A percentile compares a stretch with the other conserved stretches of the same genome.
phyloP scores from a whole-genome alignment of 2,888 invertebrate genomes.

The Chaitophorus viminalis region DNA sequence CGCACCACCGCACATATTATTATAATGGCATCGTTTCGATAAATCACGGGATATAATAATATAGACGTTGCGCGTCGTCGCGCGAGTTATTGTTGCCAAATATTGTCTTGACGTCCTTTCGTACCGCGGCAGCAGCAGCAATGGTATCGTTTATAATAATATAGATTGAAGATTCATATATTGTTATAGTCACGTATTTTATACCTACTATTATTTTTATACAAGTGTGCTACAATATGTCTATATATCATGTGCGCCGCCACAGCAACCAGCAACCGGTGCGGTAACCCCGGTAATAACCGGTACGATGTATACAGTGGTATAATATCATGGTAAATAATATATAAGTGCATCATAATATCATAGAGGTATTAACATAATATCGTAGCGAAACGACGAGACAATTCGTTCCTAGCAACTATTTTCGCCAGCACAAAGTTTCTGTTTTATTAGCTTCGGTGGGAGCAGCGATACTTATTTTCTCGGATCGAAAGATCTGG shows the following conservation, averaged over 20 bases:
- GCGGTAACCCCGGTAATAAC: neutral
- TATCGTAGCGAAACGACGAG: neutral
- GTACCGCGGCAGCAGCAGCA: neutral
- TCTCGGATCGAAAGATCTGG: too few relatives aligned
- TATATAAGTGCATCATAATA: neutral
- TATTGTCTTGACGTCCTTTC: slow-evolving; percentile 4
- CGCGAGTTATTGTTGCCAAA: slow-evolving; percentile 41
- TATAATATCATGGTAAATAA: too few relatives aligned
- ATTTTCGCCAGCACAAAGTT: too few relatives aligned
- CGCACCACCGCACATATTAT: neutral
- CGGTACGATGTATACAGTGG: neutral
- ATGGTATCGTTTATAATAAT: neutral
- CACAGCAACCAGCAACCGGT: neutral
- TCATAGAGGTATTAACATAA: neutral
- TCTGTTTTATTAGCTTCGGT: too few relatives aligned
- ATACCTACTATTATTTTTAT: too few relatives aligned
- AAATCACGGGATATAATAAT: slow-evolving; percentile 18
- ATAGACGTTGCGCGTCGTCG: neutral
- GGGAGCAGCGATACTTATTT: too few relatives aligned
- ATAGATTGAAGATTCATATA: too few relatives aligned
- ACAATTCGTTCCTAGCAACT: too few relatives aligned
- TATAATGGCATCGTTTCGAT: slow-evolving; percentile 26
- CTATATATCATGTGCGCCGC: neutral
- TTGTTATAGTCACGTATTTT: neutral
- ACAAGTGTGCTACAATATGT: too few relatives aligned